phyloP scores from a whole-genome alignment of 2,888 invertebrate genomes.

The Camponotus fellah region DNA sequence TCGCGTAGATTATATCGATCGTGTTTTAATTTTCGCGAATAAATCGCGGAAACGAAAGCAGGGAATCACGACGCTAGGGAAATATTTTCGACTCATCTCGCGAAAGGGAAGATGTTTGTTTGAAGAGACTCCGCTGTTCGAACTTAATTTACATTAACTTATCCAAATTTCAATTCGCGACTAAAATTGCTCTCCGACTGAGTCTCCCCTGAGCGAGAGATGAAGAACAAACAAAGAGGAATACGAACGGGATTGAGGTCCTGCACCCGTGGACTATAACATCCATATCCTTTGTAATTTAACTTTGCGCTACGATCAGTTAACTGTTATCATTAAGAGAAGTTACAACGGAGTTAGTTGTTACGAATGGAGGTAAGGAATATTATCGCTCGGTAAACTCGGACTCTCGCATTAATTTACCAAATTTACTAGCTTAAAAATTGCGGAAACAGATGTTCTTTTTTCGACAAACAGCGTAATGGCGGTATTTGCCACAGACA shows the following conservation, averaged over 20 bases:
- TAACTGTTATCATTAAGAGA: neutral
- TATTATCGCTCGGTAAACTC: neutral
- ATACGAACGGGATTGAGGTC: neutral
- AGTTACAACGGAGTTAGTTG: neutral
- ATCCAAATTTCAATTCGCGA: slow-evolving; percentile 8
- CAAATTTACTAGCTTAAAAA: slow-evolving; percentile 13
- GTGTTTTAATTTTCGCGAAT: slow-evolving; percentile 24
- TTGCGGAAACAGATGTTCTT: neutral
- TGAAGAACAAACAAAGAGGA: neutral
- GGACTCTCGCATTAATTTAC: neutral
- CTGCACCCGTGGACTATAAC: neutral
- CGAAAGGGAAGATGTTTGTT: neutral
- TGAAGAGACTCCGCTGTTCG: neutral
- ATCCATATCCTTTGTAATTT: neutral
- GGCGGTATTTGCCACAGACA: neutral
- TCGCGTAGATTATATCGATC: slow-evolving; percentile 23
- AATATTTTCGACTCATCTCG: neutral
- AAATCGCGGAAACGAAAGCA: neutral
- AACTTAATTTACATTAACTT: neutral
- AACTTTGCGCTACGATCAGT: neutral
- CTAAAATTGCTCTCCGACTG: neutral
- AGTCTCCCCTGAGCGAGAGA: neutral
- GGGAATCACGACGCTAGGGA: neutral
- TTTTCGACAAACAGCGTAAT: neutral
- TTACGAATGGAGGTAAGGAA: neutral